phyloP scores from a whole-genome alignment of 2,888 invertebrate genomes.

The Drosophila mulleri region DNA sequence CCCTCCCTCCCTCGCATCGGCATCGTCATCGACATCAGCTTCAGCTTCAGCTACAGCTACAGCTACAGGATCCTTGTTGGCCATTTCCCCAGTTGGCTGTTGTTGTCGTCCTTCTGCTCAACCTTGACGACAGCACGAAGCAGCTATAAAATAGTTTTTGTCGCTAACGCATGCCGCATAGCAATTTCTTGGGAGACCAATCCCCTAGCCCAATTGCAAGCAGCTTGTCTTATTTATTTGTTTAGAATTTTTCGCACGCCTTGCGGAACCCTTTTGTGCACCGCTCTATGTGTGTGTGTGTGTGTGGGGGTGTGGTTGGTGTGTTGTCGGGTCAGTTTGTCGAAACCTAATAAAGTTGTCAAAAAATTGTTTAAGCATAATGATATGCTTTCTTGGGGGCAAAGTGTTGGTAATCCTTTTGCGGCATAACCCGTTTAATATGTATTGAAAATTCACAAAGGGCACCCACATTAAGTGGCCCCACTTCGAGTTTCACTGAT shows the following conservation, averaged over 20 bases:
- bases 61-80: slow-evolving; percentile 65
- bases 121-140: slow-evolving; percentile 78
- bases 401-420: slow-evolving; percentile 80
- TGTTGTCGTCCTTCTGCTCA: slow-evolving; percentile 42
- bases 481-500: slow-evolving; percentile 56
- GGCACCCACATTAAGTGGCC: slow-evolving; percentile 75
- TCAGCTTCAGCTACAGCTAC: slow-evolving; percentile 30
- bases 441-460: slow-evolving; percentile 77
- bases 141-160: slow-evolving; percentile 79
- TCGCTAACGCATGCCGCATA: slow-evolving; percentile 77
- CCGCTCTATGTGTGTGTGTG: slow-evolving; percentile 3
- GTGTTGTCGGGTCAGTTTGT: slow-evolving; percentile 53
- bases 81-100: slow-evolving; percentile 44
- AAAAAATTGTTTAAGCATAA: slow-evolving; percentile 81
- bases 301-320: slow-evolving; percentile 5
- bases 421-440: slow-evolving; percentile 80
- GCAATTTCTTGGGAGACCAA: slow-evolving; percentile 61
- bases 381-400: slow-evolving; percentile 72
- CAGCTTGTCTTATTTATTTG: slow-evolving; percentile 77
- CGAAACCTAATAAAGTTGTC: slow-evolving; percentile 79
- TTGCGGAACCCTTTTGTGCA: slow-evolving; percentile 60
- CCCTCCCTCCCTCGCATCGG: background rate
- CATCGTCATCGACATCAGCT: background rate
- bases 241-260: slow-evolving; percentile 79
- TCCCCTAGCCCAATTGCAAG: slow-evolving; percentile 23